Evolutionary conservation across 2,113 vertebrate genomes (phyloP), one percentile per base, ranked within the genome.

Genomic region (Kryptolebias marmoratus): DNA sequence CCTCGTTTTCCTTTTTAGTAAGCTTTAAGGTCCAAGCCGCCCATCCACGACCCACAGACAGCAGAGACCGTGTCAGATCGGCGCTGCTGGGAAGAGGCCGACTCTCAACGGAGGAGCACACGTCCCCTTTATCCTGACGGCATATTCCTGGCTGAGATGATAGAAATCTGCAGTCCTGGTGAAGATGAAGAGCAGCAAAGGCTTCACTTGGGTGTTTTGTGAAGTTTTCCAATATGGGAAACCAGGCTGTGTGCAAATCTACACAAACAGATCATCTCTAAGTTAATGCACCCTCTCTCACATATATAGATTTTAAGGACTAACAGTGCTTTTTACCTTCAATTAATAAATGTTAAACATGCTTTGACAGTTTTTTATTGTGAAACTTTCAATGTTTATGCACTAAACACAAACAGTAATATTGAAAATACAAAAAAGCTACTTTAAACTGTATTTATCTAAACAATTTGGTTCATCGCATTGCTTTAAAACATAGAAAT

Each of bases 1-100:
- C 30, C 2, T 52, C 47, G 53, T 58, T 4, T 56, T 53, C 47
- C 45, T 55, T 57, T 55, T 58, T 67, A 10, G 63, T 59, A 74
- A 94, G 93, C 62, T 5, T 60, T 92, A 79, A 88, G 57, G 32
- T 73, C 71, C 54, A 80, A 71, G 62, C 85, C 83, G 22, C 87
- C 88, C 58, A 80, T 80, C 18, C 78, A 82, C 60, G 74, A 82
- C 5, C 57, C 61, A 62, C 58, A 64, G 11, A 63, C 58, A n/a
- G 47, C 52, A 2, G 61, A 72, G 30, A 78, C 64, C 32, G 16
- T 0, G 1, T 10, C 67, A 30, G 73, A 78, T 12, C n/a, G 18
- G 36, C 54, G 8, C 73, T 11, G 10, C 11, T 55, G 45, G 3
- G 30, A 53, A 28, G 70, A 81, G 27, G 66, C 8, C 45, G 56